Base-by-base conservation (phyloP, 2,888 invertebrate species). In the Habrosyne pyritoides region DNA sequence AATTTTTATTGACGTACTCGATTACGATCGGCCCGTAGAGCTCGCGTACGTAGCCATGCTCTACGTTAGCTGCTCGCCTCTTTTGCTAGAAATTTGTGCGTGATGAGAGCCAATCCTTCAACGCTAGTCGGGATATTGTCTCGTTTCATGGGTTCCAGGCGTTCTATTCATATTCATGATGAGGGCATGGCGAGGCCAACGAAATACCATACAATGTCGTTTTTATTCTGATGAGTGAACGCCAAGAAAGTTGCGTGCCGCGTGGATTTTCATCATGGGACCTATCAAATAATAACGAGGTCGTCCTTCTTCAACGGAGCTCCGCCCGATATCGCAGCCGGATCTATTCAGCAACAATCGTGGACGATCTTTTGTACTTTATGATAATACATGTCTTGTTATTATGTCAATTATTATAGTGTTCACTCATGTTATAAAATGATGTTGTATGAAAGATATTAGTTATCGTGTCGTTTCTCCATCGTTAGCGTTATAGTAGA, bases 271-370 rank as follows among this genome's bases (percentile, higher is more conserved):
- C 84, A 88, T 91, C 89, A 88, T 83, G 81, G 83, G 84, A 84
- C 84, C 87, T 86, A 89, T 89, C 86, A 88, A 90, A 91, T 86
- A 90, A 89, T 89, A 90, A 87, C 78, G 83, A 89, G 87, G 86
- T 83, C 86, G 82, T 82, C 84, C 81, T 83, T 79, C 76, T 83
- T 73, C 75, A 79, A 69, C 75, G 71, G 80, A 79, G 75, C 80
- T 79, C 79, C 71, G 67, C 75, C 79, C 79, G 81, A 82, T 89
- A 87, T 86, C 83, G 80, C 75, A 75, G 77, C 67, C 69, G 74
- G 76, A 86, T 87, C 85, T 85, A 83, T 86, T 83, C 76, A 67
- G 75, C 76, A 77, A 81, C 83, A 83, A 83, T 84, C 77, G 78
- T 80, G 81, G 77, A 71, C 75, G 75, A 85, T 84, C 84, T 85